Conservation (phyloP, 2,888 invertebrate species). For the Craniophora ligustri region DNA sequence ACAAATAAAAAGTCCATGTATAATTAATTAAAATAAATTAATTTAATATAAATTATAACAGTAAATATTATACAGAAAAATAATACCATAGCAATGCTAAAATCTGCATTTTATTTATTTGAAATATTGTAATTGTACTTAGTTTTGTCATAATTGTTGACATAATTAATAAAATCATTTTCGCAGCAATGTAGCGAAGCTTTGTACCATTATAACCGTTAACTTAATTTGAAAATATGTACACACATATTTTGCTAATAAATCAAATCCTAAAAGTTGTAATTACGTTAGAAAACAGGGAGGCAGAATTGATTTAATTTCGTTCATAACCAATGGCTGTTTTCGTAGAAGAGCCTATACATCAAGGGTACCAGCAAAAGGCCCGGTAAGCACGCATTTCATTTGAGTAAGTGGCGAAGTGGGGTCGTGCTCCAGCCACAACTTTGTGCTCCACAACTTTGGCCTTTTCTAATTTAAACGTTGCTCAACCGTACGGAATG, state of each 20-base stretch:
- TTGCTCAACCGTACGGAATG: constrained; percentile 43
- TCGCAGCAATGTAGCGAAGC: background rate
- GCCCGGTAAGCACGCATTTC: constrained; percentile 63
- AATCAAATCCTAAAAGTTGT: constrained; percentile 42
- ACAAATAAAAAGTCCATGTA: too few species aligned
- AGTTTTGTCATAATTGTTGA: too few species aligned
- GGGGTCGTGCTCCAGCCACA: constrained; percentile 54
- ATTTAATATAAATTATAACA: too few species aligned
- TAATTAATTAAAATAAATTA: too few species aligned
- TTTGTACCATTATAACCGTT: constrained; percentile 10
- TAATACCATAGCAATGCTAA: background rate
- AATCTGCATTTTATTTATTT: too few species aligned
- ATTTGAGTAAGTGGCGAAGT: constrained; percentile 66
- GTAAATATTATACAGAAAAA: background rate
- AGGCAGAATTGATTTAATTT: constrained; percentile 52
- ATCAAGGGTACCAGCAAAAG: constrained; percentile 58
- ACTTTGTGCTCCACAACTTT: constrained; percentile 56
- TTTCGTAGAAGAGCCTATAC: constrained; percentile 49
- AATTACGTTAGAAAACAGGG: constrained; percentile 43
- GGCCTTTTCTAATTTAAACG: constrained; percentile 57
- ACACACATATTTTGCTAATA: constrained; percentile 31
- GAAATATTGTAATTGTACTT: too few species aligned
- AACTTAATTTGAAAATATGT: constrained; percentile 12
- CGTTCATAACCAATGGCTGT: constrained; percentile 55
- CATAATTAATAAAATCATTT: too few species aligned